Evolutionary conservation across 2,113 vertebrate genomes (phyloP), one percentile per base, ranked within the genome.

Genomic region (Conger conger): DNA sequence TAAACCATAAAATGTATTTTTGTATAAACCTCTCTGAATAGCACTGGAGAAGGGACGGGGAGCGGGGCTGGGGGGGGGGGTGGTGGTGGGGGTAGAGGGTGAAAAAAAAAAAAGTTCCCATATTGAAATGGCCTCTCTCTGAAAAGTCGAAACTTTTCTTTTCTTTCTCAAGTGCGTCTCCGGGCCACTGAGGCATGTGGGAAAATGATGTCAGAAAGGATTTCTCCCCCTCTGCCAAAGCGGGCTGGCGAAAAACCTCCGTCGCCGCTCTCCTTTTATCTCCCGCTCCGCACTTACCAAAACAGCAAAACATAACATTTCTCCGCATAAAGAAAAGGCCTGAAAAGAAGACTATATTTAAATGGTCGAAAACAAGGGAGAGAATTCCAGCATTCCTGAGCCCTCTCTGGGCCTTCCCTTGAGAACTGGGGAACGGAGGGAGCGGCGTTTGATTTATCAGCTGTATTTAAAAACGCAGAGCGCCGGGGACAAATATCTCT

Each of bases 241-340:
- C 87, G 89, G 57, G 85, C 85, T 87, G 90, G 90, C 89, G 79
- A 82, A 89, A 79, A 88, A 88, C 87, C 76, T 82, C 84, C 79
- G 40, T 89, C 89, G 93, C 89, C 92, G 89, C 91, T 82, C 91
- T 86, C 30, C 40, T 89, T 94, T 95, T 96, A 93, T 95, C 96
- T 92, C 95, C 88, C 83, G 88, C 90, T 92, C 88, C 88, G 87
- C 89, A 88, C 92, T 92, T 94, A 92, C 90, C 93, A 94, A 94
- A 94, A 93, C 93, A 96, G 92, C 91, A 93, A 92, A 94, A 95
- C 92, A 95, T 89, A 94, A 95, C 90, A 93, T 92, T 91, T 90
- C 93, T 91, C 90, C 85, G 90, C 90, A 95, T 93, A 95, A 94
- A 92, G 89, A 84, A 92, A 87, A 88, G 86, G 87, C 86, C 90